Evolutionary conservation across 2,113 vertebrate species (phyloP).

Genomic region (Crotalus tigris): DNA sequence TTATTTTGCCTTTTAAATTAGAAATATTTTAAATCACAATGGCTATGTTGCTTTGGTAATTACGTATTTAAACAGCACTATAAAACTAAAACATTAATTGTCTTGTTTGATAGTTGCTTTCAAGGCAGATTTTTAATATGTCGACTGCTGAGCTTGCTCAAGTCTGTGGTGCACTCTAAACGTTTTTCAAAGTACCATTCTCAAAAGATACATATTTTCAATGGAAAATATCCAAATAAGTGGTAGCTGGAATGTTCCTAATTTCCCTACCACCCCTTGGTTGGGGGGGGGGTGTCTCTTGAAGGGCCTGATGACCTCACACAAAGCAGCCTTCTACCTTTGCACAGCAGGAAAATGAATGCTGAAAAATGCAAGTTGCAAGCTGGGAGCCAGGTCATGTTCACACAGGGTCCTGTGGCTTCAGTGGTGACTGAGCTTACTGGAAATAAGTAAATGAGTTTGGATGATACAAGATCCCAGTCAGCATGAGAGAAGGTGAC

Average conservation of each 20-base stretch:
- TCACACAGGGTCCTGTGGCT: slow-evolving; percentile 29
- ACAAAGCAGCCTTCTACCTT: slow-evolving; percentile 45
- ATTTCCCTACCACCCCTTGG: not conserved
- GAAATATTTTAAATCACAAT: not conserved
- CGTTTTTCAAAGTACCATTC: not conserved
- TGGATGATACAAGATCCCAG: not conserved
- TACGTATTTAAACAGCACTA: not conserved
- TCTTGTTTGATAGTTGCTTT: not conserved
- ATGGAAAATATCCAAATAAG: slow-evolving; percentile 27
- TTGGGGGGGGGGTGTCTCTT: slow-evolving; percentile 2
- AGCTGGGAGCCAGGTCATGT: not conserved
- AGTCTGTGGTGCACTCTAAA: not conserved
- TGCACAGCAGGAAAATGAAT: slow-evolving; percentile 2
- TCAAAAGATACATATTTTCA: slow-evolving; percentile 16
- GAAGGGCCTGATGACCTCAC: slow-evolving; percentile 2
- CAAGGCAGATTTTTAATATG: not conserved
- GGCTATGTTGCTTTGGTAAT: not conserved
- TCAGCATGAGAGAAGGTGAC: not conserved
- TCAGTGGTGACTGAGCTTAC: slow-evolving; percentile 33
- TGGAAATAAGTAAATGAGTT: not conserved
- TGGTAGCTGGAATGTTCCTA: slow-evolving; percentile 9
- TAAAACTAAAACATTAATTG: not conserved
- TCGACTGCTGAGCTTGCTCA: not conserved
- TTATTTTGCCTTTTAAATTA: not conserved
- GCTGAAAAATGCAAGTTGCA: not conserved